A percentile compares a stretch with the other conserved stretches of the same genome.
Evolutionary conservation across 2,888 invertebrate species (phyloP).

Genomic region (Erynnis tages): DNA sequence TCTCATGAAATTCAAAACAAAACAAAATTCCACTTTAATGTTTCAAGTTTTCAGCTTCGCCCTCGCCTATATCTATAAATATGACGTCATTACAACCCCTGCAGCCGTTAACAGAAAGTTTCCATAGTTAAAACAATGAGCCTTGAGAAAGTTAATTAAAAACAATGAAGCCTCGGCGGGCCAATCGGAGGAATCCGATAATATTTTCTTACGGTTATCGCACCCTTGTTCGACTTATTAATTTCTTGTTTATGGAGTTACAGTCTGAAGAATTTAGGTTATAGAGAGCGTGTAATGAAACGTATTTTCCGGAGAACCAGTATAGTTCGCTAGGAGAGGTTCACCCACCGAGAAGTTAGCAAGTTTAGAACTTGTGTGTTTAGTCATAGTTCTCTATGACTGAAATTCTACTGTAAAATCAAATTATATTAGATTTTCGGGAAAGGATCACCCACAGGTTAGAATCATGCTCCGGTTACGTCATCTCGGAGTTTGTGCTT

Average conservation of each 20-base stretch:
- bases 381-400: no score
- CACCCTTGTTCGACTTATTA: constrained; percentile 3
- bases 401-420: no score
- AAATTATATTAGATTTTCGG: no score
- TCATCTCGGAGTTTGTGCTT: no score
- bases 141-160: constrained; percentile 19
- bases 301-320: no score
- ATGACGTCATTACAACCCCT: background rate
- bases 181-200: constrained; percentile 7
- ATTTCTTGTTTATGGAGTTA: background rate
- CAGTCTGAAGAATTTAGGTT: no score
- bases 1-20: background rate
- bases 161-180: constrained; percentile 14
- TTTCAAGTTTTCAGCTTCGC: background rate
- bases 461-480: no score
- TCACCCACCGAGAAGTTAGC: no score
- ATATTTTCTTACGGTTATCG: constrained; percentile 21
- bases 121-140: constrained; percentile 18
- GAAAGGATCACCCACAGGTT: no score
- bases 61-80: background rate
- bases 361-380: no score
- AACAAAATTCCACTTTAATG: background rate
- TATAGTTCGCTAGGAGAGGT: no score
- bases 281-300: no score
- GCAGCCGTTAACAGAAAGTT: constrained; percentile 19